phyloP scores from a whole-genome alignment of 2,888 invertebrate species.

The Griposia aprilina region DNA sequence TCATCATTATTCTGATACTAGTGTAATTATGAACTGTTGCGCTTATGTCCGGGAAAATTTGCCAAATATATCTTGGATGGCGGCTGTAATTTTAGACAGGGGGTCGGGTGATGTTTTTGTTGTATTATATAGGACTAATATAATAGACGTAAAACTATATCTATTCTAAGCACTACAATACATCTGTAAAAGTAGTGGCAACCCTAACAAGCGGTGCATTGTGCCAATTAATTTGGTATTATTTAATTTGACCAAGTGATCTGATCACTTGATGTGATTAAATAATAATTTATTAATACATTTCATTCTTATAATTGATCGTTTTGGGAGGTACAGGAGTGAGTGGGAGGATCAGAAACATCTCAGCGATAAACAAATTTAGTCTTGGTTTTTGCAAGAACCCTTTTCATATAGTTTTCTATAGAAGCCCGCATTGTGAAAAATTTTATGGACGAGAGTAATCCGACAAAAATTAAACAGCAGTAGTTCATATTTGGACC shows the following conservation, averaged over 20 bases:
- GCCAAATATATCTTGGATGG: slow-evolving; percentile 57
- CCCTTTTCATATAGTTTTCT: not conserved
- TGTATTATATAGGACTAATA: not conserved
- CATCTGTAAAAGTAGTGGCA: not conserved
- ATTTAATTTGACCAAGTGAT: slow-evolving; percentile 40
- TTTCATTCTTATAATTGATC: slow-evolving; percentile 20
- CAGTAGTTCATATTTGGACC: not conserved
- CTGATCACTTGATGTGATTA: slow-evolving; percentile 5
- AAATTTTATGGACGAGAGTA: not conserved
- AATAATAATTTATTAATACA: slow-evolving; percentile 29
- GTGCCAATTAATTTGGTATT: slow-evolving; percentile 39
- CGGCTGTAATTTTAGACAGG: slow-evolving; percentile 36
- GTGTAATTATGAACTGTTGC: slow-evolving; percentile 42
- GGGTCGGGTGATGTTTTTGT: slow-evolving; percentile 29
- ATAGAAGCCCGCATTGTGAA: too few species aligned
- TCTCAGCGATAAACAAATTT: not conserved
- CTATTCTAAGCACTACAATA: not conserved
- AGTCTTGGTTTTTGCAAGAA: not conserved
- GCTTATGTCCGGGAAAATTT: slow-evolving; percentile 53
- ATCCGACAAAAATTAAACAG: too few species aligned
- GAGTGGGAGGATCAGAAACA: not conserved
- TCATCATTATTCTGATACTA: slow-evolving; percentile 59
- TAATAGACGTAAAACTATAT: slow-evolving; percentile 1
- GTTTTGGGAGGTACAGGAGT: not conserved
- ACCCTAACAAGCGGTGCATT: not conserved